Conservation (phyloP, 2,888 invertebrate genomes). For the Metallyticus violacea region DNA sequence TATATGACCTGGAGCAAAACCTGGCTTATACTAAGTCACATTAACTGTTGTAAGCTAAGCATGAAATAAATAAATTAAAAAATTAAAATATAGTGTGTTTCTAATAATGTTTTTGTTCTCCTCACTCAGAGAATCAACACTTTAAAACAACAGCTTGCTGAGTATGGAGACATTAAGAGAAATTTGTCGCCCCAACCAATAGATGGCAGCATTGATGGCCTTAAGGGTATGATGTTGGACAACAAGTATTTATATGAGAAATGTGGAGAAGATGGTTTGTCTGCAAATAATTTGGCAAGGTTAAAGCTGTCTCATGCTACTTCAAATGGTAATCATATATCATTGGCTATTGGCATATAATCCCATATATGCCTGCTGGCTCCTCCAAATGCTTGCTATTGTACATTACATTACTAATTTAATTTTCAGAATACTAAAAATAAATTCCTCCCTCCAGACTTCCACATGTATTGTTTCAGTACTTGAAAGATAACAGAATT, state of each 20-base stretch:
- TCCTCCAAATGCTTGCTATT: background rate
- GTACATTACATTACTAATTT: background rate
- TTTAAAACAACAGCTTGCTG: conserved; percentile 42
- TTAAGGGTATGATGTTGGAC: conserved; percentile 39
- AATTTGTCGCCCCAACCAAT: conserved; percentile 1
- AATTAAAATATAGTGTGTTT: no score
- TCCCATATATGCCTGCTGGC: background rate
- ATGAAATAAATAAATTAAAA: no score
- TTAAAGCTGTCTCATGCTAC: background rate
- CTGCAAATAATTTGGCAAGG: background rate
- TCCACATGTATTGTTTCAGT: background rate
- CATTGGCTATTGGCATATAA: background rate
- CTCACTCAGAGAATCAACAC: conserved; percentile 40
- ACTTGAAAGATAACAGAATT: no score
- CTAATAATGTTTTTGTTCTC: background rate
- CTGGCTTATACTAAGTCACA: no score
- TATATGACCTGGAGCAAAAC: no score
- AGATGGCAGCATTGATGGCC: background rate
- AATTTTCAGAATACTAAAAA: no score
- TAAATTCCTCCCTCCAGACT: no score
- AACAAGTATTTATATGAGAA: conserved; percentile 55
- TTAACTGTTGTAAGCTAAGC: no score
- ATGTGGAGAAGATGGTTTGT: conserved; percentile 31
- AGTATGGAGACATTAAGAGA: conserved; percentile 34
- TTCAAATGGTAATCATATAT: background rate